Conservation (phyloP, 2,113 vertebrate genomes). For the Porphyrio hochstetteri region DNA sequence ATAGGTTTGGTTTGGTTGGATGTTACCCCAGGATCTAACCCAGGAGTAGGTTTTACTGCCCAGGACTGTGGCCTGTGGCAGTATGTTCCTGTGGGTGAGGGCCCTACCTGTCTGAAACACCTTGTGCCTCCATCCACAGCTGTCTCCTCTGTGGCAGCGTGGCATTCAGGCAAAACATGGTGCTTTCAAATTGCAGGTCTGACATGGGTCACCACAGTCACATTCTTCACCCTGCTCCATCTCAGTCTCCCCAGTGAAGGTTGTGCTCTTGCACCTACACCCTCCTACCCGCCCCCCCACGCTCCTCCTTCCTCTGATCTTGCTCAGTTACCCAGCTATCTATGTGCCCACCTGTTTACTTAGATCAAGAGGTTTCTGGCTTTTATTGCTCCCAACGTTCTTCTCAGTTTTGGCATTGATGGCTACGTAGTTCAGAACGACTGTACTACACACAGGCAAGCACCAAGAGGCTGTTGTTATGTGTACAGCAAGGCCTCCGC, state of each 20-base stretch:
- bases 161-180: rapidly evolving
- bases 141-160: background rate
- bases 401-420: background rate
- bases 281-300: rapidly evolving
- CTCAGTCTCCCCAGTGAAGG: background rate
- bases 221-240: rapidly evolving
- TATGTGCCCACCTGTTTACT: rapidly evolving
- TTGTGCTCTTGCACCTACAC: background rate
- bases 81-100: rapidly evolving
- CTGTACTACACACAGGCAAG: background rate
- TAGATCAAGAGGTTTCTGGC: background rate
- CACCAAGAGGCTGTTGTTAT: background rate
- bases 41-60: background rate
- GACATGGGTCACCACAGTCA: background rate
- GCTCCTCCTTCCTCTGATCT: background rate
- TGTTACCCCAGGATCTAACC: background rate
- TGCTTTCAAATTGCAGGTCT: background rate
- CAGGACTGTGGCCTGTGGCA: background rate
- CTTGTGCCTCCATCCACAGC: background rate
- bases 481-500: background rate
- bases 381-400: background rate
- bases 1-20: background rate
- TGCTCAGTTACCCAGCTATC: background rate
- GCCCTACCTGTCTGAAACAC: background rate
- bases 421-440: background rate